These are phyloP conservation scores for Meriones psammophilus DNA, from an alignment of 2,797 vertebrate species.

Conservation along the genomic window DNA sequence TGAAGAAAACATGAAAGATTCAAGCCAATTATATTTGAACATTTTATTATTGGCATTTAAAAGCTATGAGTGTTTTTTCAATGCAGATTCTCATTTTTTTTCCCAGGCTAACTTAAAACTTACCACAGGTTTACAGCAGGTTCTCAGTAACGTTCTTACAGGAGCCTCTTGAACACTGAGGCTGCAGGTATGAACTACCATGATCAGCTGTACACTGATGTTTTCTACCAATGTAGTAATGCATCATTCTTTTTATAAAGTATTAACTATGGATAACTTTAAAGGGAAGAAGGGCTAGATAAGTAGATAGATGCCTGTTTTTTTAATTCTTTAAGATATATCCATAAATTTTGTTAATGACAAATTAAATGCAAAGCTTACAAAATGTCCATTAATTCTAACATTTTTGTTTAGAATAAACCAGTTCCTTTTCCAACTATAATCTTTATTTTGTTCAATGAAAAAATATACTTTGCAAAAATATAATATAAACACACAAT, in stretches of 20 bases:
- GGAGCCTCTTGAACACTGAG: background rate
- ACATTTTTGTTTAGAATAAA: constrained; percentile 16
- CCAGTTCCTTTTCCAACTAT: background rate
- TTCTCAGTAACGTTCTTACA: background rate
- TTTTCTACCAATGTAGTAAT: background rate
- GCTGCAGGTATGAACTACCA: background rate
- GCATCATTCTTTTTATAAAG: background rate
- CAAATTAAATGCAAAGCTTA: background rate
- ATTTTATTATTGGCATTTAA: background rate
- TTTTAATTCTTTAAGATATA: background rate
- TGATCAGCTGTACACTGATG: background rate
- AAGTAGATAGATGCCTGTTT: background rate
- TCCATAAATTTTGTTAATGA: background rate
- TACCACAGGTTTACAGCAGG: background rate
- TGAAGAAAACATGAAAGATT: background rate
- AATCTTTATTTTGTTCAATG: background rate
- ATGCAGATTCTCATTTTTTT: background rate
- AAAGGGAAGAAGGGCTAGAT: background rate
- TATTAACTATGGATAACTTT: background rate
- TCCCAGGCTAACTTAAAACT: background rate
- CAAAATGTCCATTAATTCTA: background rate
- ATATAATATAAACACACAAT: background rate
- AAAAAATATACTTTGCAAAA: background rate
- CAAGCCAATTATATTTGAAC: background rate
- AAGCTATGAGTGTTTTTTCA: background rate